Evolutionary conservation across 2,797 vertebrate genomes (phyloP).

Genomic region (Onychomys arenicola): DNA sequence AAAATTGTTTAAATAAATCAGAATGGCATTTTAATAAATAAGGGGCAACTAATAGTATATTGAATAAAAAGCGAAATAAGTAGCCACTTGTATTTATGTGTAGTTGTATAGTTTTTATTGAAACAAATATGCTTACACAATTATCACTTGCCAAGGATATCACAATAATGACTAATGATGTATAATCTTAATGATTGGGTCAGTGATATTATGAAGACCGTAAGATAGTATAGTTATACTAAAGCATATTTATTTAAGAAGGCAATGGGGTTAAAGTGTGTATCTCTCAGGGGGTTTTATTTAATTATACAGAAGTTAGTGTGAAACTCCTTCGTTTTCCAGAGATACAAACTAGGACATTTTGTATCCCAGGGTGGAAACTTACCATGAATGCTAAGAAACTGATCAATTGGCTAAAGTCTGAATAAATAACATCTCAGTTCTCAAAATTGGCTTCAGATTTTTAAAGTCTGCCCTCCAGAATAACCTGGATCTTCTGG

Average conservation of each 20-base stretch:
- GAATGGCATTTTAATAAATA: conserved; percentile 16
- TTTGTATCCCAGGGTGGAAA: background rate
- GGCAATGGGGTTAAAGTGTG: background rate
- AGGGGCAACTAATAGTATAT: background rate
- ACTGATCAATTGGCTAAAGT: background rate
- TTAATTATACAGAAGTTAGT: background rate
- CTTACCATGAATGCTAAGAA: background rate
- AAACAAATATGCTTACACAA: background rate
- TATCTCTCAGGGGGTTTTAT: background rate
- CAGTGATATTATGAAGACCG: background rate
- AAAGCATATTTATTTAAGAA: background rate
- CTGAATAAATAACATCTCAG: background rate
- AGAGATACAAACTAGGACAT: background rate
- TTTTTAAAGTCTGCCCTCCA: background rate
- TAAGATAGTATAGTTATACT: background rate
- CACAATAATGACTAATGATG: background rate
- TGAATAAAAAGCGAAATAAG: background rate
- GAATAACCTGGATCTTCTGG: background rate
- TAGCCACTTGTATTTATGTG: background rate
- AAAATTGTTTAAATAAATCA: background rate
- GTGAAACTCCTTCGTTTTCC: background rate
- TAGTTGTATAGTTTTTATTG: background rate
- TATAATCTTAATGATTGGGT: background rate
- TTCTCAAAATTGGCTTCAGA: background rate
- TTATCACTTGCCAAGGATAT: background rate